Base-by-base conservation (phyloP, 2,797 vertebrate genomes). In the Gymnocypris eckloni region DNA sequence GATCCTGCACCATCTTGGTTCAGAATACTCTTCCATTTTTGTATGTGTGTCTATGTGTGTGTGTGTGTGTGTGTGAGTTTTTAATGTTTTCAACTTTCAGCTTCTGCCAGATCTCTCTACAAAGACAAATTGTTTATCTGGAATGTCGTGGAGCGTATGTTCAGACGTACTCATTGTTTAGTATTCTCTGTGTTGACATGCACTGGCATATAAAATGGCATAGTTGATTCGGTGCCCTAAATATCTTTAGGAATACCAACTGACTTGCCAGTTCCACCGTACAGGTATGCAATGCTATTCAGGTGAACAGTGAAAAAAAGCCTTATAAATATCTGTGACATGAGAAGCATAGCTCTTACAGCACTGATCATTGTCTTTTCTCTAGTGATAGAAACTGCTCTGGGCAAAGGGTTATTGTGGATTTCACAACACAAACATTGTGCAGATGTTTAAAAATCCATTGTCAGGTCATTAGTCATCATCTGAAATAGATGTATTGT, bases 41-140 rank as follows among this genome's bases (percentile, higher is more conserved):
- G 28, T 91, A 33, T 33, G 33, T 33, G 33, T 33, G 33, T 94
- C 91, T 93, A 56, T 76, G 50, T 13, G 48, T 56, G 48, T 93
- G 92, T 83, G 54, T 61, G 64, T 67, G 3, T 48, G 2, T 82
- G 69, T 56, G 48, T 93, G 92, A 92, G 80, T 92, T 91, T 94
- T 93, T 86, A 91, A 90, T 94, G 93, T 94, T 92, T 94, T 94
- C 92, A 93, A 91, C 90, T 90, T 59, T 79, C 90, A 88, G 82
- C 71, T 89, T 25, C 84, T 93, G 93, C 94, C 94, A 95, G 91
- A 88, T 92, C 90, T 92, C 90, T 89, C 88, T 93, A 95, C 93
- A 95, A 94, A 95, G 94, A 94, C 92, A 94, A 94, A 94, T 92
- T 95, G 93, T 95, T 91, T 91, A 92, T 92, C 89, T 85, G 87